phyloP scores from a whole-genome alignment of 2,797 vertebrate genomes.

The Falco columbarius region DNA sequence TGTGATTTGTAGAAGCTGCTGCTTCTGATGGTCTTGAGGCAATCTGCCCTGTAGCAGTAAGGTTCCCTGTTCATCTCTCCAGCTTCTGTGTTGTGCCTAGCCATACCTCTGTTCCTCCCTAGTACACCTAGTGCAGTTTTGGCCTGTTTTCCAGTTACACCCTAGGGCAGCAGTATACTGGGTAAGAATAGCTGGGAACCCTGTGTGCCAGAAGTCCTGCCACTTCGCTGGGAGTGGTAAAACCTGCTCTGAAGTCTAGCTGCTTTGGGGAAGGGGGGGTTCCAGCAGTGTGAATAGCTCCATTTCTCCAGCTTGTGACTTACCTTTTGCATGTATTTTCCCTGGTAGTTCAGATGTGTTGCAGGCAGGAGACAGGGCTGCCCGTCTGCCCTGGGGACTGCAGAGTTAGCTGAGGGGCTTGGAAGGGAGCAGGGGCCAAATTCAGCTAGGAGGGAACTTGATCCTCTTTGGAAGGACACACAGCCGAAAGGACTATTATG shows the following conservation, averaged over 20 bases:
- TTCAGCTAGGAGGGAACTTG: neutral
- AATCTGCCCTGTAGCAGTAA: neutral
- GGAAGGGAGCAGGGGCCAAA: neutral
- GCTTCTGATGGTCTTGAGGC: neutral
- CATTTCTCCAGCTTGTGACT: neutral
- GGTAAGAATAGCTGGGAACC: neutral
- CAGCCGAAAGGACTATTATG: neutral
- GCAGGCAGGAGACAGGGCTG: neutral
- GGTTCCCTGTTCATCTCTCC: neutral
- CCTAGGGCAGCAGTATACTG: neutral
- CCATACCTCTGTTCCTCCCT: neutral
- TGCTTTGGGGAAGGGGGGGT: neutral
- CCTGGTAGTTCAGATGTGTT: neutral
- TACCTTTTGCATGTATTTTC: neutral
- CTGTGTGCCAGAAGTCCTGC: neutral
- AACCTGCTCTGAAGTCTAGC: too few relatives aligned
- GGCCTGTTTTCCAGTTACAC: neutral
- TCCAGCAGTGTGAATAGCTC: neutral
- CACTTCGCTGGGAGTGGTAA: neutral
- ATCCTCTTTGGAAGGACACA: constrained; percentile 21
- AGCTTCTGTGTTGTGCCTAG: neutral
- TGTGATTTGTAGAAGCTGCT: neutral
- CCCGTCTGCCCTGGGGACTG: neutral
- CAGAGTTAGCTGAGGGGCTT: neutral
- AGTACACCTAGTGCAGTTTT: neutral